Base-by-base conservation (phyloP, 1,140 invertebrate genomes). In the Elymnias hypermnestra region DNA sequence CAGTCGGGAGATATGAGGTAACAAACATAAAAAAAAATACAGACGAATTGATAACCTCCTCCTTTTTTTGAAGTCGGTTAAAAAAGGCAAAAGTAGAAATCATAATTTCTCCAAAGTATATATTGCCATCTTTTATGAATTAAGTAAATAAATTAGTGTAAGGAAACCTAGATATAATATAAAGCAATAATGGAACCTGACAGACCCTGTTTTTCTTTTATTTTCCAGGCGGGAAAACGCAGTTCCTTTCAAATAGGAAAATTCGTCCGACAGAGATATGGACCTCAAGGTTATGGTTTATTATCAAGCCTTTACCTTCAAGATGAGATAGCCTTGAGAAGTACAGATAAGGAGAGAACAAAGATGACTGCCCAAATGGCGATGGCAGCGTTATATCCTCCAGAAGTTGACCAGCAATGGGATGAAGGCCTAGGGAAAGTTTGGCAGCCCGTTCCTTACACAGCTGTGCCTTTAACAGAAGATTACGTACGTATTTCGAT, bases 371-470 rank as follows among this genome's bases (percentile, higher is more conserved):
- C 55, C 0, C 62, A 58, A 31, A 63, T 79, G 18, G 77, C 75
- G 0, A 75, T 83, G 70, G 61, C 77, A 0, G 79, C 79, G 3
- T 47, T 55, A 3, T 83, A 79, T 47, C 77, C 79, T 0, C 79
- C 79, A 3, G 67, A 62, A 28, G 5, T 54, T 0, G 76, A 73
- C 6, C 76, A 83, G 40, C 76, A 83, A 28, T 83, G 79, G 79
- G 73, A 73, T 15, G 70, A 72, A 6, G 71, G 60, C 3, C 15
- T 83, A 0, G 79, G 79, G 0, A 74, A 67, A 22, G 40, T 83
- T 0, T 83, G 79, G 79, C 79, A 83, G 38, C 79, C 79, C 0
- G 70, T 81, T 0, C 76, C 79, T 0, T 83, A 81, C 19, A 61
- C 51, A 3, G 57, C 73, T n/a, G 70, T 76, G 3, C 79, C 79